Percentiles rank a stretch among this genome's conserved stretches.
phyloP scores from a whole-genome alignment of 2,797 vertebrate species.

The Telmatherina bonti region DNA sequence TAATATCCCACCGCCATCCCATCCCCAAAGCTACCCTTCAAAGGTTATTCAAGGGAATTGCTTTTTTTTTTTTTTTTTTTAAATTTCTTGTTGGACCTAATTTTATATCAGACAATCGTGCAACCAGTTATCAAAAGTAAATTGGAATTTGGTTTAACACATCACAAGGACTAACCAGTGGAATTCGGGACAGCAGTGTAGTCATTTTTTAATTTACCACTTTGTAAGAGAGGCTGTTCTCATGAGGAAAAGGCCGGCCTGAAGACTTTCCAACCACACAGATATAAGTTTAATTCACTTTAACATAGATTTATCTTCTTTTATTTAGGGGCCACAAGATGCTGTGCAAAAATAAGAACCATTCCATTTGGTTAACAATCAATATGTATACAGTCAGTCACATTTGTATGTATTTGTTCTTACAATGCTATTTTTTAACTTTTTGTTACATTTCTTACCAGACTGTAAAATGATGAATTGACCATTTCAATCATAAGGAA shows the following conservation, averaged over 20 bases:
- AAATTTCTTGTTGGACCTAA: conserved; percentile 40
- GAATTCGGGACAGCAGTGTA: conserved; percentile 18
- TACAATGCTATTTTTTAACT: conserved; percentile 42
- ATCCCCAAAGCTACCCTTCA: conserved; percentile 35
- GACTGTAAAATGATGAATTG: conserved; percentile 51
- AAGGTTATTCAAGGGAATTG: conserved; percentile 34
- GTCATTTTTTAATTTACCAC: conserved; percentile 28
- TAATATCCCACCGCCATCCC: conserved; percentile 23
- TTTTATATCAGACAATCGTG: conserved; percentile 60
- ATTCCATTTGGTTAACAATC: conserved; percentile 1
- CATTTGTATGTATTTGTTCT: conserved; percentile 43
- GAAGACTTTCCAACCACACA: conserved; percentile 26
- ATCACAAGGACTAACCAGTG: conserved; percentile 33
- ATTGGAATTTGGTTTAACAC: conserved; percentile 22
- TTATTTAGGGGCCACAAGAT: conserved; percentile 5
- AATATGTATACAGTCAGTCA: conserved; percentile 15
- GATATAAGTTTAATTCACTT: conserved; percentile 22
- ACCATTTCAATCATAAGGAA: conserved; percentile 32
- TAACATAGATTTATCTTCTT: conserved; percentile 1
- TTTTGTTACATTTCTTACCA: conserved; percentile 64
- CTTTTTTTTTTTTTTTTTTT: conserved; percentile 19
- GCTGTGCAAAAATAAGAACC: conserved; percentile 11
- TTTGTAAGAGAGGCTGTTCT: conserved; percentile 20
- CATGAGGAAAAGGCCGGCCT: background rate
- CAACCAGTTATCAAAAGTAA: conserved; percentile 32